Percentiles rank a stretch among this genome's conserved stretches.
Evolutionary conservation across 1,140 invertebrate species (phyloP).

Genomic region (Pristionchus pacificus): DNA sequence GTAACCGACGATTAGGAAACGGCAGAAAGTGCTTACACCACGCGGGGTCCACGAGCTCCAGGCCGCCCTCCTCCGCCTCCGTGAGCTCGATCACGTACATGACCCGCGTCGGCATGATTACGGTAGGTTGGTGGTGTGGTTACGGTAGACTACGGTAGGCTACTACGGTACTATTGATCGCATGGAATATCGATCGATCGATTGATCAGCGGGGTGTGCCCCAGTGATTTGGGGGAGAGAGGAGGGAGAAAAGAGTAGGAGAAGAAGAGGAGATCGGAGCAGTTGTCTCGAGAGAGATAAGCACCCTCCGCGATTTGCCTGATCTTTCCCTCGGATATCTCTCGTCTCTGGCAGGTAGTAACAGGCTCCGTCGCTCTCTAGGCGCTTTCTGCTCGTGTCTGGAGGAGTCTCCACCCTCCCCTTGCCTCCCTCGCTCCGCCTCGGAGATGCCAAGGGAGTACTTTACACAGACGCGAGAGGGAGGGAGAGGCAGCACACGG

Average conservation of each 20-base stretch:
- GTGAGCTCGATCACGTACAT: slow-evolving; percentile 55
- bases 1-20: slow-evolving; percentile 32
- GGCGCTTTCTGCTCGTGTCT: background rate
- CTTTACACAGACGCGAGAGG: background rate
- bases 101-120: slow-evolving; percentile 48
- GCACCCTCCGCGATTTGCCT: too few relatives aligned
- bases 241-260: slow-evolving; percentile 3
- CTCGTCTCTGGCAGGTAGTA: too few relatives aligned
- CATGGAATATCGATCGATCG: background rate
- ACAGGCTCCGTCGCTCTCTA: too few relatives aligned
- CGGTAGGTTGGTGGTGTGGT: too few relatives aligned
- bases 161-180: too few relatives aligned
- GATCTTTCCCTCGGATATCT: too few relatives aligned
- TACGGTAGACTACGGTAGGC: background rate
- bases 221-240: background rate
- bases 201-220: slow-evolving; percentile 8
- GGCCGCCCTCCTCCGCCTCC: slow-evolving; percentile 55
- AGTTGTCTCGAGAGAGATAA: too few relatives aligned
- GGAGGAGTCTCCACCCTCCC: too few relatives aligned
- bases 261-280: background rate
- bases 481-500: too few relatives aligned
- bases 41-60: slow-evolving; percentile 55
- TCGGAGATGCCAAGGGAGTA: too few relatives aligned
- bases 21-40: slow-evolving; percentile 52
- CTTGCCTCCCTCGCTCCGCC: background rate